Base-by-base conservation (phyloP, 1,140 invertebrate genomes). In the Danaus melanippus region DNA sequence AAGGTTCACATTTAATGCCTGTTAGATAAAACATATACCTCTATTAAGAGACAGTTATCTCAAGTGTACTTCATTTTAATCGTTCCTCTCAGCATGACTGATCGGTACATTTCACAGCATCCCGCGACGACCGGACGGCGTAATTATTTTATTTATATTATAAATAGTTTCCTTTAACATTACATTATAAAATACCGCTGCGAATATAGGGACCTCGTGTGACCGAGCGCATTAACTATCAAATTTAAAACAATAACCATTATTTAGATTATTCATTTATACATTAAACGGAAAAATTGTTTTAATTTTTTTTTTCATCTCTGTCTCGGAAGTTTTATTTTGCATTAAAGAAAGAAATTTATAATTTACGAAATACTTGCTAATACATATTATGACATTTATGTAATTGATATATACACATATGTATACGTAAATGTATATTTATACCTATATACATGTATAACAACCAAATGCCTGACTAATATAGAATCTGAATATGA, bases 131-230 rank as follows among this genome's bases (percentile, higher is more conserved):
- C 49, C 53, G 51, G 45, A 58, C 60, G 52, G 48, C 71, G 64
- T 73, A 79, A 79, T 79, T 79, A 76, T 76, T 75, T 74, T 76
- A 79, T 76, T 79, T 69, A 71, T 71, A 59, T 70, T 68, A 79
- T 69, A 68, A 70, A 79, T 74, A 67, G 70, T 71, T 71, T 76
- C 76, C 74, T 74, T 68, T 71, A 50, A 57, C 64, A 61, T 70
- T 60, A 71, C 61, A 64, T 64, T 56, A 60, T 56, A 56, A 55
- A 58, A 65, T 12, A 41, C 50, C 44, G 11, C 46, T 45, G 56
- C 44, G 42, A 57, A 55, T 44, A 42, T 59, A 53, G 52, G 8
- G 12, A 8, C 8, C 42, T 53, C 46, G 11, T 44, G 1, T 39
- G 39, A 52, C 42, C 11, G 53, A 50, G n/a, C 39, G 41, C 12